These are phyloP conservation scores for Harlomillsia oculata DNA, from an alignment of 1,140 invertebrate genomes.

Conservation along the genomic window DNA sequence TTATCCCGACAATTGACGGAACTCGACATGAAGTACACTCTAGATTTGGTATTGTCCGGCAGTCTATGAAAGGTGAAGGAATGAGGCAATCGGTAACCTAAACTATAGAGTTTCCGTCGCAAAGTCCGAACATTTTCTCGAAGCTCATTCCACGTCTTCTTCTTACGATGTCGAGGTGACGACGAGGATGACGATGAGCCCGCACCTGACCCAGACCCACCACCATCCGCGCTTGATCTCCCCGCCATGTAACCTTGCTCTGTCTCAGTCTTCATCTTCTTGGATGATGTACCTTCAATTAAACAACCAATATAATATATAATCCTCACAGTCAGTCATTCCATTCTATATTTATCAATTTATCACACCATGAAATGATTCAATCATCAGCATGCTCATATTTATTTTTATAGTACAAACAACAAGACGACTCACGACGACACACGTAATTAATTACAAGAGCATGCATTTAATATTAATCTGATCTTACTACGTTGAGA, in stretches of 20 bases:
- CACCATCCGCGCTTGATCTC: not conserved
- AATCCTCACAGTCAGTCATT: no score
- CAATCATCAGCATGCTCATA: no score
- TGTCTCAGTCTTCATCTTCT: slow-evolving; percentile 24
- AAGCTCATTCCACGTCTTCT: slow-evolving; percentile 65
- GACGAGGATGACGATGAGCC: not conserved
- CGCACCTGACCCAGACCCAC: not conserved
- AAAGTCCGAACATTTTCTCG: slow-evolving; percentile 69
- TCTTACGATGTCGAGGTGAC: slow-evolving; percentile 5
- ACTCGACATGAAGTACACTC: slow-evolving; percentile 78
- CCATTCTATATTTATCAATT: no score
- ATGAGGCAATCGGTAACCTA: slow-evolving; percentile 61
- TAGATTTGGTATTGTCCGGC: slow-evolving; percentile 57
- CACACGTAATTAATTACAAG: no score
- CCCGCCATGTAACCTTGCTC: slow-evolving; percentile 12
- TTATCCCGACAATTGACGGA: slow-evolving; percentile 75
- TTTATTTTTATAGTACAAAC: no score
- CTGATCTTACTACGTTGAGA: no score
- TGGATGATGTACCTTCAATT: not conserved
- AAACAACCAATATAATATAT: no score
- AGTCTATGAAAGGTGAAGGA: slow-evolving; percentile 67
- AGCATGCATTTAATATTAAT: no score
- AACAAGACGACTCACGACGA: no score
- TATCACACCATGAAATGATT: no score
- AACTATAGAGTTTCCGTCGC: slow-evolving; percentile 59